Evolutionary conservation across 2,888 invertebrate species (phyloP).

Genomic region (Agriopis marginaria): DNA sequence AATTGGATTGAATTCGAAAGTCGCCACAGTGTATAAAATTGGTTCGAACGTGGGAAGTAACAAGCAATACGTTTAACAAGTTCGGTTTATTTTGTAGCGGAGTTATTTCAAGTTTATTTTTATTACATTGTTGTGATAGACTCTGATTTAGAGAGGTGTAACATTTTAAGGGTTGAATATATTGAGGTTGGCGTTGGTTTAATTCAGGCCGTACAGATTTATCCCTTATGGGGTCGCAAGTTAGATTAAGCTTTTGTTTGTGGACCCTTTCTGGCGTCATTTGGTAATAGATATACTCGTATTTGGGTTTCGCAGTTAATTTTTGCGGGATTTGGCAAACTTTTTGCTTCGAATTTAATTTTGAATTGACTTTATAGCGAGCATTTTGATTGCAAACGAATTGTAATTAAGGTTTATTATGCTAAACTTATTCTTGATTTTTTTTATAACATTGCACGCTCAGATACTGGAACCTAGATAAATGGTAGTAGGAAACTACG

Average conservation of each 20-base stretch:
- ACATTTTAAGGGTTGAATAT: conserved; percentile 30
- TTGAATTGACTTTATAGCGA: not conserved
- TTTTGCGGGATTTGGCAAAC: not conserved
- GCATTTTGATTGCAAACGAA: not conserved
- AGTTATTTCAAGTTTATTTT: conserved; percentile 17
- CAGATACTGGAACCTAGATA: too few species aligned
- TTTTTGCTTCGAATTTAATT: conserved; percentile 1
- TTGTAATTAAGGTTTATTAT: not conserved
- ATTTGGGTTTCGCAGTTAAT: conserved; percentile 3
- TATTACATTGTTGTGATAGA: conserved; percentile 6
- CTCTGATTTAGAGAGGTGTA: conserved; percentile 17
- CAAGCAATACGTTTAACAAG: not conserved
- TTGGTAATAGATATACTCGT: conserved; percentile 17
- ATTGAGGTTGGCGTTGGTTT: conserved; percentile 18
- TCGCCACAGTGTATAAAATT: not conserved
- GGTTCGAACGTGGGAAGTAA: not conserved
- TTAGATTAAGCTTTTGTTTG: conserved; percentile 32
- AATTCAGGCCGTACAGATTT: conserved; percentile 21
- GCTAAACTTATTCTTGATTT: not conserved
- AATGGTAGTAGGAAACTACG: too few species aligned
- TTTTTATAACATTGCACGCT: too few species aligned
- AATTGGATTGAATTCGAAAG: not conserved
- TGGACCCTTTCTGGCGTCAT: conserved; percentile 16
- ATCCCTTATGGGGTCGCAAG: conserved; percentile 17
- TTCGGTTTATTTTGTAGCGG: not conserved